Evolutionary conservation across 1,140 invertebrate species (phyloP).

Genomic region (Stratiolaelaps scimitus): DNA sequence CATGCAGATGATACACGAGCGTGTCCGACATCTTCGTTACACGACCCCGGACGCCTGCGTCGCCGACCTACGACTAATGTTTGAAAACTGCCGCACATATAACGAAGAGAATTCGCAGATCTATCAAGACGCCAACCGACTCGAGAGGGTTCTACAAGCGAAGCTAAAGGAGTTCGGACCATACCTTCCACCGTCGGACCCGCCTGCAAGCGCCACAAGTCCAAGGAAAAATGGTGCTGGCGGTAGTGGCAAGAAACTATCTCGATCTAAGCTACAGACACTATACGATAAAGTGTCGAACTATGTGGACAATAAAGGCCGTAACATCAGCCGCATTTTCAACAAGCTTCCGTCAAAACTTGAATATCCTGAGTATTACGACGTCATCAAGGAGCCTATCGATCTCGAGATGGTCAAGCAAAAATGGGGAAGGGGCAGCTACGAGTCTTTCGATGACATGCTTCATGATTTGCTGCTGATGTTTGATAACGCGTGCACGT

Average conservation of each 20-base stretch:
- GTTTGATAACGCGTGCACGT: conserved; percentile 99
- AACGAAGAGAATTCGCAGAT: conserved; percentile 91
- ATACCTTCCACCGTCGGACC: neutral
- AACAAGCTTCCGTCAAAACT: conserved; percentile 63
- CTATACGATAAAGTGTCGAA: conserved; percentile 78
- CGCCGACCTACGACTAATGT: conserved; percentile 70
- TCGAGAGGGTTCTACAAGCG: conserved; percentile 70
- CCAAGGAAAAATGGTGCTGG: neutral
- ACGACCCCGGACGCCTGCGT: conserved; percentile 52
- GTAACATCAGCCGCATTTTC: conserved; percentile 46
- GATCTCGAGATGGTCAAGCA: conserved; percentile 89
- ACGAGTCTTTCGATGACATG: conserved; percentile 75
- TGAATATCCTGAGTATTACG: conserved; percentile 94
- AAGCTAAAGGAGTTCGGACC: conserved; percentile 63
- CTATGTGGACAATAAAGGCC: conserved; percentile 47
- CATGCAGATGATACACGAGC: conserved; percentile 79
- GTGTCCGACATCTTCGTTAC: conserved; percentile 59
- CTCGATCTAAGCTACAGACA: conserved; percentile 59
- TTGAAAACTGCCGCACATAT: conserved; percentile 84
- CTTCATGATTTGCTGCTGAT: conserved; percentile 86
- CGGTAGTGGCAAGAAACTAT: neutral
- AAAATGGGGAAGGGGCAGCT: conserved; percentile 61
- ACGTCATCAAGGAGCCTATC: conserved; percentile 92
- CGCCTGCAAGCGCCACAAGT: neutral
- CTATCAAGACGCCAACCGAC: conserved; percentile 77